These are phyloP conservation scores for Mesochorus sp. DNA, from an alignment of 2,888 invertebrate genomes.

Conservation along the genomic window DNA sequence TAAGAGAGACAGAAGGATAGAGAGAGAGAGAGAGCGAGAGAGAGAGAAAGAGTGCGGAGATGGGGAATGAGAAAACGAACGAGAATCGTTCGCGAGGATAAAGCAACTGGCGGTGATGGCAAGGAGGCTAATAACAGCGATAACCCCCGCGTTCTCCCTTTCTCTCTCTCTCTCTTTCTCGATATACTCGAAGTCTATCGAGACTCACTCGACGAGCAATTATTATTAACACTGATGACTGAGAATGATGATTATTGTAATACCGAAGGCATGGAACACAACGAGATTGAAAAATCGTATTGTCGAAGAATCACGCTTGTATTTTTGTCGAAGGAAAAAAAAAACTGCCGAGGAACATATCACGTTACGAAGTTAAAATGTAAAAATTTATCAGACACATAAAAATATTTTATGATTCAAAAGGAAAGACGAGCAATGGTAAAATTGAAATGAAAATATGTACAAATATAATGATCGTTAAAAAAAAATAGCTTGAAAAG, in stretches of 20 bases:
- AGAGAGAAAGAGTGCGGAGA: not conserved
- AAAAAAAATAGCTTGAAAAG: too few species aligned
- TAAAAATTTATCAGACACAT: not conserved
- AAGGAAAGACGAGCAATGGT: too few species aligned
- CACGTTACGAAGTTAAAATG: not conserved
- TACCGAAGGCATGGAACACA: constrained; percentile 11
- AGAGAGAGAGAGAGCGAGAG: constrained; percentile 8
- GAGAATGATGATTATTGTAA: constrained; percentile 14
- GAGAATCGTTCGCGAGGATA: constrained; percentile 16
- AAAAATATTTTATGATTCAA: too few species aligned
- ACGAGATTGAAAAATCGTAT: constrained; percentile 11
- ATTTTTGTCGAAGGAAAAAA: not conserved
- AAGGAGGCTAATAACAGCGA: constrained; percentile 42
- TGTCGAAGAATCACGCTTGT: constrained; percentile 1
- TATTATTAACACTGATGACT: constrained; percentile 32
- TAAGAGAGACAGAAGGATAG: not conserved
- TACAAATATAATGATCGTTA: too few species aligned
- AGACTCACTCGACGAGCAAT: constrained; percentile 16
- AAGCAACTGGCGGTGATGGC: constrained; percentile 32
- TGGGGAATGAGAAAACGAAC: constrained; percentile 21
- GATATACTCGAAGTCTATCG: constrained; percentile 21
- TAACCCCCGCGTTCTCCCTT: constrained; percentile 21
- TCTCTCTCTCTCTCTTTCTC: not conserved
- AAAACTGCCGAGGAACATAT: not conserved
- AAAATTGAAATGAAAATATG: too few species aligned